phyloP scores from a whole-genome alignment of 2,888 invertebrate genomes.

The Lepidocyrtoides sp. region DNA sequence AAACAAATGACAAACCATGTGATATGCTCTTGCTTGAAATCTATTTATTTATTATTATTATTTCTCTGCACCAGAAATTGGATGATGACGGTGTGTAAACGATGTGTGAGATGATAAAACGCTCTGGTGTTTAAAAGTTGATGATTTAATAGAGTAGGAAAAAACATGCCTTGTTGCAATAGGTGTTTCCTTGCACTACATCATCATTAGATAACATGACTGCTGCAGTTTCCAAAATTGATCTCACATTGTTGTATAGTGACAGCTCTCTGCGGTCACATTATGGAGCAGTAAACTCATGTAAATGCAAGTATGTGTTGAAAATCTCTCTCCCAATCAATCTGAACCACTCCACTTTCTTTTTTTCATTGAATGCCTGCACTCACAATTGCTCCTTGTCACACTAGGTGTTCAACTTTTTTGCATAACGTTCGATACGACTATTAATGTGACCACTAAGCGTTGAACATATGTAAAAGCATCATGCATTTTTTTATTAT shows the following conservation, averaged over 20 bases:
- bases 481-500: too few species aligned
- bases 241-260: conserved; percentile 14
- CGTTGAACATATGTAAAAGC: too few species aligned
- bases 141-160: conserved; percentile 17
- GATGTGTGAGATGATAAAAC: neutral
- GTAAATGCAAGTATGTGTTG: conserved; percentile 19
- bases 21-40: neutral
- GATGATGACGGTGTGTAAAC: neutral
- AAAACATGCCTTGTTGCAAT: conserved; percentile 18
- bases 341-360: conserved; percentile 5
- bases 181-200: conserved; percentile 21
- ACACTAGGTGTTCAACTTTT: too few species aligned
- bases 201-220: conserved; percentile 21
- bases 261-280: neutral
- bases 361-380: neutral
- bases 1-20: conserved; percentile 28
- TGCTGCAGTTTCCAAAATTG: conserved; percentile 30
- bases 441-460: neutral
- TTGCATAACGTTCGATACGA: too few species aligned
- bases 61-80: neutral
- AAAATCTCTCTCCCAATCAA: conserved; percentile 14
- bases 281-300: conserved; percentile 1
- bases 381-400: neutral
- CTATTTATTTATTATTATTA: too few species aligned
- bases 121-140: neutral